These are phyloP conservation scores for Biston betularia DNA, from an alignment of 2,888 invertebrate species.

Conservation along the genomic window DNA sequence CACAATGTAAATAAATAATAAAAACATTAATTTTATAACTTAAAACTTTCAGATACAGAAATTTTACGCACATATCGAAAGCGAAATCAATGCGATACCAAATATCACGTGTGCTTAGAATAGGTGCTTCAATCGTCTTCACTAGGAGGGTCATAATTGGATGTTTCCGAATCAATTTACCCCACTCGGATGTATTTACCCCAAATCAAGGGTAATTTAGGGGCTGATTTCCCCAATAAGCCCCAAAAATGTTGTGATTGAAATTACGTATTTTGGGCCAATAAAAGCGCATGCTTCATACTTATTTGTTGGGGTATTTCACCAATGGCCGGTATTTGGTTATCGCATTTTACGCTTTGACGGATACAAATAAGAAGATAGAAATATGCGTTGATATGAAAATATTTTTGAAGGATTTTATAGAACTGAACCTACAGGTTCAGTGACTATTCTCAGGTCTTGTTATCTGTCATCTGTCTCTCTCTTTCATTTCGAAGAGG, in stretches of 20 bases:
- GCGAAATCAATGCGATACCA: slow-evolving; percentile 31
- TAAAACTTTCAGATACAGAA: too few relatives aligned
- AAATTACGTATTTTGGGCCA: slow-evolving; percentile 25
- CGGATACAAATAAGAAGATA: neutral
- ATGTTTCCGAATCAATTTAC: slow-evolving; percentile 83
- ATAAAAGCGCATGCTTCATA: slow-evolving; percentile 26
- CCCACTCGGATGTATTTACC: slow-evolving; percentile 81
- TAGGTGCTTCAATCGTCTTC: slow-evolving; percentile 50
- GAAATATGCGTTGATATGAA: slow-evolving; percentile 9
- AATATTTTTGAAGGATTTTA: neutral
- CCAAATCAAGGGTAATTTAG: slow-evolving; percentile 71
- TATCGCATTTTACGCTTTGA: slow-evolving; percentile 19
- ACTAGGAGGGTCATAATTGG: slow-evolving; percentile 75
- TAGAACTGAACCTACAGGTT: neutral
- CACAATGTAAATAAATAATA: too few relatives aligned
- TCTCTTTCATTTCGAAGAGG: too few relatives aligned
- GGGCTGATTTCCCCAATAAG: slow-evolving; percentile 63
- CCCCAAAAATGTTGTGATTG: slow-evolving; percentile 29
- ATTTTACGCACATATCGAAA: neutral
- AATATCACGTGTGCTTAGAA: slow-evolving; percentile 48
- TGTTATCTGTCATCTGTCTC: too few relatives aligned
- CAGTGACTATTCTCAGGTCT: neutral
- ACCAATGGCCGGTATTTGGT: slow-evolving; percentile 9
- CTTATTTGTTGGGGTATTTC: slow-evolving; percentile 29
- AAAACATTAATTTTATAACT: too few relatives aligned